Base-by-base conservation (phyloP, 2,888 invertebrate species). In the Empis livida region DNA sequence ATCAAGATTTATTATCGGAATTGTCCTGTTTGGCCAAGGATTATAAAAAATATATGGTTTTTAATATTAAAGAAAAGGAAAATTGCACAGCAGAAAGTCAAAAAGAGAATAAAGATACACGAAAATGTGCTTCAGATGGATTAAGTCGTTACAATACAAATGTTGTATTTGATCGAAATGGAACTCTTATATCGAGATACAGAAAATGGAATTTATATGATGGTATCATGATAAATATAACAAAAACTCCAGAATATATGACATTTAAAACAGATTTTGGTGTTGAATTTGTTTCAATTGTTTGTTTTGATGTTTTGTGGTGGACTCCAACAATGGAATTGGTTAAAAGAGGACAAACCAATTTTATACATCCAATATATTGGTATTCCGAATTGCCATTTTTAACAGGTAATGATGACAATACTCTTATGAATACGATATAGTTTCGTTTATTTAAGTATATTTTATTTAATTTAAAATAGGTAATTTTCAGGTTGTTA, bases 271-370 rank as follows among this genome's bases (percentile, higher is more conserved):
- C 87, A 0, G 87, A 88, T 63, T 88, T 88, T 58, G 82, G 81
- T 10, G 82, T 84, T 0, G 78, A 73, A 13, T 88, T 90, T 61
- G 90, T 88, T 1, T 77, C 83, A 56, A 81, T 85, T 60, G 82
- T 82, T 46, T 91, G 91, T 65, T 91, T 90, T 63, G 92, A 92
- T 59, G 75, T 90, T n/a, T 67, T 88, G 56, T 90, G 85, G 67
- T 74, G 80, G 56, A 71, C 76, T 5, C 88, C 90, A 0, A 75
- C 81, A 0, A 67, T 81, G 35, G 73, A 77, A 42, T 45, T 67
- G 15, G 57, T 65, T 10, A 55, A 57, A 49, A 52, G 54, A 0
- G 60, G 62, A 0, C 59, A 32, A 0, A 56, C n/a, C n/a, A n/a
- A 68, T 51, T 46, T 69, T 13, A 59, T 58, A 71, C 80, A 35